phyloP scores from a whole-genome alignment of 1,140 invertebrate species.

The Drosophila suzukii region DNA sequence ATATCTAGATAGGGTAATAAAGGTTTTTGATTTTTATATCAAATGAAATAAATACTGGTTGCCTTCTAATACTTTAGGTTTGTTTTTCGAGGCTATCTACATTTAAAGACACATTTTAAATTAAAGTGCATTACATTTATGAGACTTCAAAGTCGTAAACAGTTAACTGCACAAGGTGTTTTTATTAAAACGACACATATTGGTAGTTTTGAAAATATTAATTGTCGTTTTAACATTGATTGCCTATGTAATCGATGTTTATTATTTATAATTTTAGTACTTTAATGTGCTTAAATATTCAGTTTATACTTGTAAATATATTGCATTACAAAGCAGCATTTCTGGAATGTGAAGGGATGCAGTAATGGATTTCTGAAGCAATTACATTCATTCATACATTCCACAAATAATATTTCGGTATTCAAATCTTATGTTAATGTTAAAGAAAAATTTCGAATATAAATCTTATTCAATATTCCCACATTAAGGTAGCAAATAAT shows the following conservation, averaged over 20 bases:
- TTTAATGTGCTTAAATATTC: neutral
- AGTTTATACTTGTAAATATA: neutral
- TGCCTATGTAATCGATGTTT: neutral
- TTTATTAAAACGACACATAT: conserved; percentile 3
- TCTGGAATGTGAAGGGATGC: too few species aligned
- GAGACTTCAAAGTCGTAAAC: neutral
- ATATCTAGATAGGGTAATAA: too few species aligned
- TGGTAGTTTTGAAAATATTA: neutral
- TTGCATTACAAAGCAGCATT: too few species aligned
- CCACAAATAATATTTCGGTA: too few species aligned
- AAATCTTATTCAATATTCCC: too few species aligned
- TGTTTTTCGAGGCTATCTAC: neutral
- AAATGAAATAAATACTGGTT: neutral
- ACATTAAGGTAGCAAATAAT: too few species aligned
- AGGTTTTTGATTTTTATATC: too few species aligned
- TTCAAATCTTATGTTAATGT: too few species aligned
- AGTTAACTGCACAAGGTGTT: neutral
- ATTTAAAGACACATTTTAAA: neutral
- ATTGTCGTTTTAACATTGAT: conserved; percentile 4
- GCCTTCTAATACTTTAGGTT: too few species aligned
- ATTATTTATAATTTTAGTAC: neutral
- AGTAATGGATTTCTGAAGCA: too few species aligned
- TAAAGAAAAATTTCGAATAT: too few species aligned
- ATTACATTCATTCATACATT: too few species aligned
- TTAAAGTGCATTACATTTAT: conserved; percentile 4